Conservation (phyloP, 2,888 invertebrate species). For the Sinodicranocentrus sp. region DNA sequence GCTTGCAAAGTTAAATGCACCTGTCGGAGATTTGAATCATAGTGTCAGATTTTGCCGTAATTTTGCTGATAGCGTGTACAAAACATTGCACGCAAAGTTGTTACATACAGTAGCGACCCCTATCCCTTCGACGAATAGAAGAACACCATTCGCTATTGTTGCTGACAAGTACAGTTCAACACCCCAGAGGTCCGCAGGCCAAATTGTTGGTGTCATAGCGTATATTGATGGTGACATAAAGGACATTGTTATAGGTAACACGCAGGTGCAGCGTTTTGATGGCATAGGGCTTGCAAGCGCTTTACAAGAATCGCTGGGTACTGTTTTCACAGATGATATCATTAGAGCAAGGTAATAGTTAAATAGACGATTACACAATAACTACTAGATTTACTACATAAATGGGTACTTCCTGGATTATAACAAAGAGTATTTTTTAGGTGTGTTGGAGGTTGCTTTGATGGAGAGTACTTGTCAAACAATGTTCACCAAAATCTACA, state of each 20-base stretch:
- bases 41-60: not conserved
- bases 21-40: not conserved
- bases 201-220: not conserved
- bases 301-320: not conserved
- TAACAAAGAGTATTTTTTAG: no score
- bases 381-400: no score
- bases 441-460: not conserved
- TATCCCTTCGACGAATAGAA: not conserved
- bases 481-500: no score
- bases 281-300: not conserved
- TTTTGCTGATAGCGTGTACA: not conserved
- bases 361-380: no score
- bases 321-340: not conserved
- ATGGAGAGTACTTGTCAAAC: not conserved
- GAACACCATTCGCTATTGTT: not conserved
- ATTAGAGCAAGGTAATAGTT: not conserved
- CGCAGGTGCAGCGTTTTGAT: not conserved
- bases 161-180: constrained; percentile 9
- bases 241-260: not conserved
- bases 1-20: not conserved
- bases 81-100: not conserved
- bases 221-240: not conserved
- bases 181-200: not conserved
- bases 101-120: not conserved
- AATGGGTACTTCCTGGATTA: no score